These are phyloP conservation scores for Halcyon chelicuti DNA, from an alignment of 2,797 vertebrate species.

Conservation along the genomic window DNA sequence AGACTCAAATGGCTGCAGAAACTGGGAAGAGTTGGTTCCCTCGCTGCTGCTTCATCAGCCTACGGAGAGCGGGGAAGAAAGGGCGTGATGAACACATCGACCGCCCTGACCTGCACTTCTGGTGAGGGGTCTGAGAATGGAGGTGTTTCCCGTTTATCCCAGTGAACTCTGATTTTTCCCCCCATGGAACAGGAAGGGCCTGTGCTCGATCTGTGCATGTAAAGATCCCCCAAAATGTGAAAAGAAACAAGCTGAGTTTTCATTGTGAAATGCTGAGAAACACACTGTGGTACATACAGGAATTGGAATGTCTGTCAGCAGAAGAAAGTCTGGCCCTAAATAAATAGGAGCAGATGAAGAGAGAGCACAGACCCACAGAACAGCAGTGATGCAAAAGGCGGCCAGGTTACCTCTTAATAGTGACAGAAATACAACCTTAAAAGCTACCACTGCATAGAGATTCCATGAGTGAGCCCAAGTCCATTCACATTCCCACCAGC, in stretches of 20 bases:
- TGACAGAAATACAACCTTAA: not conserved
- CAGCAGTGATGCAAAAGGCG: not conserved
- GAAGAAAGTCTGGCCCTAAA: not conserved
- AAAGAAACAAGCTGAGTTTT: not conserved
- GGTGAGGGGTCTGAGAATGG: not conserved
- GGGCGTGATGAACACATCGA: not conserved
- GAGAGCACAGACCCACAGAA: not conserved
- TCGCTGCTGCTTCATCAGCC: not conserved
- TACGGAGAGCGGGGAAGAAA: not conserved
- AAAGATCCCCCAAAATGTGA: not conserved
- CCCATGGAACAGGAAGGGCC: not conserved
- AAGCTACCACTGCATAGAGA: fast-evolving
- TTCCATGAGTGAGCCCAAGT: fast-evolving
- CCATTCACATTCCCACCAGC: not conserved
- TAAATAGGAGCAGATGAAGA: not conserved
- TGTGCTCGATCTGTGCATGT: not conserved
- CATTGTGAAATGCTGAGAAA: not conserved
- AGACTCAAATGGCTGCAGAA: not conserved
- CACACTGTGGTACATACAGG: not conserved
- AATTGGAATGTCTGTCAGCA: not conserved
- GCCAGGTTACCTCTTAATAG: not conserved
- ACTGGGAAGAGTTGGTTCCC: not conserved
- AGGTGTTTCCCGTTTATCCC: not conserved
- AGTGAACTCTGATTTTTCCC: not conserved
- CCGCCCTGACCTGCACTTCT: not conserved